Evolutionary conservation across 2,888 invertebrate species (phyloP), one percentile per base, ranked within the genome.

Genomic region (Prosapia bicincta): DNA sequence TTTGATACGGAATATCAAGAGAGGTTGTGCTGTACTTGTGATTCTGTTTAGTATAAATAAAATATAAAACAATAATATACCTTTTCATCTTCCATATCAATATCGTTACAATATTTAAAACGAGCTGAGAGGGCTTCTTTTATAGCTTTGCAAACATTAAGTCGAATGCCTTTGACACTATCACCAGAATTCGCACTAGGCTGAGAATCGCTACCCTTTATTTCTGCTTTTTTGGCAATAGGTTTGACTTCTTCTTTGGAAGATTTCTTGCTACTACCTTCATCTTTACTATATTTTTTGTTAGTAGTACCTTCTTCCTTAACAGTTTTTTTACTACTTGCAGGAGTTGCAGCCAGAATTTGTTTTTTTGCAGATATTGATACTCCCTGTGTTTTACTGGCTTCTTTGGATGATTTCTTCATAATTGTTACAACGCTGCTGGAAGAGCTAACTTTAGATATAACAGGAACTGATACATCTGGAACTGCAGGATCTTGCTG

Each of bases 121-220:
- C 91, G 85, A 68, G 86, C 85, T 9, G 86, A 84, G 24, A 92
- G 82, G 78, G 89, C 87, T 73, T 91, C 91, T 20, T 87, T 86
- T 54, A 98, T 85, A 0, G 94, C 92, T 83, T 94, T 95, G 69
- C 93, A 89, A 25, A 97, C 95, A 83, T 93, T 97, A 1, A 93
- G 88, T 72, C 97, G 87, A 69, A 96, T 90, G 9, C 92, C 66
- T 30, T 72, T 72, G n/a, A 66, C 23, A 26, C 72, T 30, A 23
- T 72, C 72, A n/a, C 66, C 72, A 24, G 54, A 0, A 38, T 38
- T 38, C 3, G 54, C n/a, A 20, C 24, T 32, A 10, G 66, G 30
- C 32, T 66, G 65, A 9, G 72, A 66, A 66, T 65, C 28, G 23
- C 32, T 72, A 72, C 72, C 26, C 25, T 66, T 66, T 13, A 66